Base-by-base conservation (phyloP, 37 sponge, comb jelly and placozoan species). In the Agelas oroides region DNA sequence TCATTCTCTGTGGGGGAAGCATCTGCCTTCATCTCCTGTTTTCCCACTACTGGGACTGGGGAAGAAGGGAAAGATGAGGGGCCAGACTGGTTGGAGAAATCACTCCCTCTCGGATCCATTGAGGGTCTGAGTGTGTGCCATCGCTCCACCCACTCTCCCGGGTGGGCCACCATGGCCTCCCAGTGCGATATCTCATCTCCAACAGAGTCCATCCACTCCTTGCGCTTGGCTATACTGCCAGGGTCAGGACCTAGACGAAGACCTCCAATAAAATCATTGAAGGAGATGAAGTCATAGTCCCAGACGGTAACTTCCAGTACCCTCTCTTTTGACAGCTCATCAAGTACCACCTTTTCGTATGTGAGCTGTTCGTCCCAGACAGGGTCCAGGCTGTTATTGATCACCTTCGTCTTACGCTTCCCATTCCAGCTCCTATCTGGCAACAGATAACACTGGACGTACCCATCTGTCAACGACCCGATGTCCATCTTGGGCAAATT, bases 251-350 rank as follows among this genome's bases (percentile, higher is more conserved):
- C 92, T 30, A 91, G 64, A 13, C 87, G 73, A 14, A 91, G 18
- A 19, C 92, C 92, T 33, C 92, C 92, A 66, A 91, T 82, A 58
- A 91, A 91, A 34, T 82, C 78, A 52, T 91, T 91, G 32, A 40
- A 77, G 60, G 82, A 69, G 24, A 84, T 28, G 28, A 57, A 62
- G 35, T 91, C 83, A 17, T 59, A 36, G 61, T 91, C 83, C 92
- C 92, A 91, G 1, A 91, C 52, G 20, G 92, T 91, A 24, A 91
- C 73, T 53, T 91, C 92, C 58, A 91, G 56, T 2, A 76, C 91
- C 11, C 86, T 28, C 21, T 76, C 68, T 23, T 41, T 55, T 14
- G 59, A 15, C 53, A 91, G 82, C 67, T 85, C 82, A 33, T 80
- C 76, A 13, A 70, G 27, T 25, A 65, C 35, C 15, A 59, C 65